phyloP scores from a whole-genome alignment of 1,140 invertebrate genomes.

The Tribolium madens region DNA sequence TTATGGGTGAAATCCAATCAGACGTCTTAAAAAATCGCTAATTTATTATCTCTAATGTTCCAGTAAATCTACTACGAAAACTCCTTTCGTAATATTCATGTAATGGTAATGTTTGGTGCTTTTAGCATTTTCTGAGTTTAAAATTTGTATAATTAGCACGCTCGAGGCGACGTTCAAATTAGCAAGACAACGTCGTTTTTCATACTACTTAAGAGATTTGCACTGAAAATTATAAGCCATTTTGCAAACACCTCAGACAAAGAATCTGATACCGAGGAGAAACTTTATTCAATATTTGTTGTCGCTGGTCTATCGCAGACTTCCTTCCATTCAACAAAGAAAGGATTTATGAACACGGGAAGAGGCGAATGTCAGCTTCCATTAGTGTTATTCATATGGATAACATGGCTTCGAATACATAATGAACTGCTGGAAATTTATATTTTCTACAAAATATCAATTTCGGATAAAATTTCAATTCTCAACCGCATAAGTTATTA shows the following conservation, averaged over 20 bases:
- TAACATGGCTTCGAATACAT: background rate
- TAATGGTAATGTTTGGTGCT: conserved; percentile 9
- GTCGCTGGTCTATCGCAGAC: background rate
- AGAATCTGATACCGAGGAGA: background rate
- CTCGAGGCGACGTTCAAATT: conserved; percentile 27
- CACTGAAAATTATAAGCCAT: conserved; percentile 13
- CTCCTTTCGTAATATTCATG: conserved; percentile 21
- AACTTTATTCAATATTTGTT: conserved; percentile 8
- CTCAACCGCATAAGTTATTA: no score
- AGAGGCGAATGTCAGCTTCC: conserved; percentile 9
- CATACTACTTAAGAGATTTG: conserved; percentile 12
- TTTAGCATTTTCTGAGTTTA: conserved; percentile 13
- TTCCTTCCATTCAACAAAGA: background rate
- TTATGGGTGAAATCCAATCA: conserved; percentile 33
- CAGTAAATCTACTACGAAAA: background rate
- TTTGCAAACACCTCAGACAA: conserved; percentile 15
- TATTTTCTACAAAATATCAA: background rate
- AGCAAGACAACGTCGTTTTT: conserved; percentile 8
- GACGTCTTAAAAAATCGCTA: conserved; percentile 18
- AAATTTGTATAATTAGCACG: conserved; percentile 24
- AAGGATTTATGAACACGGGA: conserved; percentile 10
- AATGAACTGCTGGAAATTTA: background rate
- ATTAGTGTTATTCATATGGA: background rate
- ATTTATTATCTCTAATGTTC: conserved; percentile 30
- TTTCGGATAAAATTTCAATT: background rate